Evolutionary conservation across 2,797 vertebrate genomes (phyloP).

Genomic region (Aphelocoma californica): DNA sequence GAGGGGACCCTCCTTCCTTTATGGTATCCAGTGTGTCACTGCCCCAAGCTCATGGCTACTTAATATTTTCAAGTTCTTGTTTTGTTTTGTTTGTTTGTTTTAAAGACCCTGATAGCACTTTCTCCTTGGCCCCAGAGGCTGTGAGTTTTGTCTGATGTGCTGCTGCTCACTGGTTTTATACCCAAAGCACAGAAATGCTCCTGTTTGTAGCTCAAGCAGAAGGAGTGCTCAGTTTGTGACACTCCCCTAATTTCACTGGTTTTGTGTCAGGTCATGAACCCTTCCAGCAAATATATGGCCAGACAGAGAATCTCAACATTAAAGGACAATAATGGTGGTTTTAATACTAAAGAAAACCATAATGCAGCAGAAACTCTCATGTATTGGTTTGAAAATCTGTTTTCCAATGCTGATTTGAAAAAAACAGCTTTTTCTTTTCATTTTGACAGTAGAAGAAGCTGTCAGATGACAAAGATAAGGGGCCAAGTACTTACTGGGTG

Average conservation of each 20-base stretch:
- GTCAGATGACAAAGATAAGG: not conserved
- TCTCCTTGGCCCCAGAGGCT: not conserved
- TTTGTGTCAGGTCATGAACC: not conserved
- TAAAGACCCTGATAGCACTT: not conserved
- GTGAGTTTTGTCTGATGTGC: not conserved
- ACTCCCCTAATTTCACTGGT: not conserved
- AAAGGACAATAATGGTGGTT: not conserved
- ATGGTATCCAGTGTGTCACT: not conserved
- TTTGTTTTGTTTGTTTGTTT: not conserved
- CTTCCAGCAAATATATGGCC: not conserved
- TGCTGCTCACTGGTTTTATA: not conserved
- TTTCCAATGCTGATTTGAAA: not conserved
- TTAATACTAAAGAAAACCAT: not conserved
- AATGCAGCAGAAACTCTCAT: not conserved
- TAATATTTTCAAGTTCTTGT: not conserved
- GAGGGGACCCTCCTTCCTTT: not conserved
- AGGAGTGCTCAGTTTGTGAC: not conserved
- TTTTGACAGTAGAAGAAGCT: not conserved
- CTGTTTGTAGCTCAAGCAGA: not conserved
- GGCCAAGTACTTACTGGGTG: not conserved
- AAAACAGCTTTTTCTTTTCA: not conserved
- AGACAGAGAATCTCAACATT: not conserved
- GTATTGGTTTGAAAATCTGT: not conserved
- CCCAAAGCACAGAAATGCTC: not conserved
- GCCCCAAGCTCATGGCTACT: not conserved